A percentile compares a stretch with the other conserved stretches of the same genome.
Evolutionary conservation across 2,888 invertebrate species (phyloP).

Genomic region (Pyralis farinalis): DNA sequence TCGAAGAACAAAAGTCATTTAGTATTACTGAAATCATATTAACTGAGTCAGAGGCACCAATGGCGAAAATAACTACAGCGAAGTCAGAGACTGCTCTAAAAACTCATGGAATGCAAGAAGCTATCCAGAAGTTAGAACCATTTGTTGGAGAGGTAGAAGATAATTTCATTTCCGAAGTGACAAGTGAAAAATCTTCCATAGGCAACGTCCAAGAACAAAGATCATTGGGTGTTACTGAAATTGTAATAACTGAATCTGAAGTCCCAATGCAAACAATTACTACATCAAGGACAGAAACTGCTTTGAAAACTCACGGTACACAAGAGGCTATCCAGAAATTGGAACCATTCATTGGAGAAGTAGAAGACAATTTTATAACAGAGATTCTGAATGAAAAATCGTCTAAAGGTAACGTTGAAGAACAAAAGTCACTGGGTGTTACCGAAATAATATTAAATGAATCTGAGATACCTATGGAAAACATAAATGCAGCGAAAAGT

Average conservation of each 20-base stretch:
- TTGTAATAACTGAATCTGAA: conserved; percentile 45
- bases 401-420: conserved; percentile 34
- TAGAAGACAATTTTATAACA: conserved; percentile 28
- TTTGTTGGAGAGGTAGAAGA: conserved; percentile 42
- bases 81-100: conserved; percentile 23
- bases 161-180: conserved; percentile 12
- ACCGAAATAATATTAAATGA: conserved; percentile 51
- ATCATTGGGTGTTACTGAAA: conserved; percentile 48
- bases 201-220: conserved; percentile 41
- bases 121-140: conserved; percentile 39
- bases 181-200: conserved; percentile 24
- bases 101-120: conserved; percentile 47
- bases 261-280: conserved; percentile 22
- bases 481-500: conserved; percentile 22
- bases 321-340: conserved; percentile 27
- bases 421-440: conserved; percentile 45
- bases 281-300: conserved; percentile 12
- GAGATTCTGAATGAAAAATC: conserved; percentile 22
- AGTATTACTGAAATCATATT: no score
- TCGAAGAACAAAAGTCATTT: no score
- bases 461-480: conserved; percentile 34
- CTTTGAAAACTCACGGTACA: conserved; percentile 24
- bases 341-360: conserved; percentile 35
- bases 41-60: no score
- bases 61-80: background rate